Percentiles rank a stretch among this genome's conserved stretches.
These are phyloP conservation scores for Drosophila pseudoananassae DNA, from an alignment of 1,140 invertebrate genomes.

Conservation along the genomic window DNA sequence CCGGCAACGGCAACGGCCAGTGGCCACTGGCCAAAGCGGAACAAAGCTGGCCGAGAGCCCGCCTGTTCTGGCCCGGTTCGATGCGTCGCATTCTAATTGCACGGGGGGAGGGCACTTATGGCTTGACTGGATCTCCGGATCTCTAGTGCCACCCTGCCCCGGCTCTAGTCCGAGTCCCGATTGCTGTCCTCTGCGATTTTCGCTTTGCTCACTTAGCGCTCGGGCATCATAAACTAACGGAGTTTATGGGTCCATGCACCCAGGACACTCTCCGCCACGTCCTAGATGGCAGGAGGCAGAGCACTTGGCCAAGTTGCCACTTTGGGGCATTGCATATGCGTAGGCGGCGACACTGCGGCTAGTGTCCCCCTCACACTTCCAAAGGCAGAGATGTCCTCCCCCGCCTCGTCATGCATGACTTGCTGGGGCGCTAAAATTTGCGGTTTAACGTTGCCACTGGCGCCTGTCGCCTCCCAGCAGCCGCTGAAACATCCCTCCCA, in stretches of 20 bases:
- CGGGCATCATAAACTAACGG: slow-evolving; percentile 75
- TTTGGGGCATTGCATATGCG: slow-evolving; percentile 78
- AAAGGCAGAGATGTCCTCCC: slow-evolving; percentile 2
- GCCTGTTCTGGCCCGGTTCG: slow-evolving; percentile 49
- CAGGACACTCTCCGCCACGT: slow-evolving; percentile 6
- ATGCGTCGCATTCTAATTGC: slow-evolving; percentile 79
- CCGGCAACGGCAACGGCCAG: neutral
- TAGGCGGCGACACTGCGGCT: slow-evolving; percentile 69
- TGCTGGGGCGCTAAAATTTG: slow-evolving; percentile 78
- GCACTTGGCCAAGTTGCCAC: slow-evolving; percentile 69
- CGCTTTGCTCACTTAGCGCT: slow-evolving; percentile 64
- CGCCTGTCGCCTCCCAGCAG: slow-evolving; percentile 49
- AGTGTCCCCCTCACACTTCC: slow-evolving; percentile 18
- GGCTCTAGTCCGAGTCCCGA: slow-evolving; percentile 5
- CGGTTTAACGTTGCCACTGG: slow-evolving; percentile 75
- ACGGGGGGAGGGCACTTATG: slow-evolving; percentile 62
- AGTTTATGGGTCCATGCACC: slow-evolving; percentile 79
- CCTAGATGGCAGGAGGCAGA: slow-evolving; percentile 10
- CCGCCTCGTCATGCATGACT: slow-evolving; percentile 62
- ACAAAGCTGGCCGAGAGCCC: slow-evolving; percentile 9
- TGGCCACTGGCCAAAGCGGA: slow-evolving; percentile 53
- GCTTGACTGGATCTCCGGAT: slow-evolving; percentile 64
- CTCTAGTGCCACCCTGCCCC: slow-evolving; percentile 1
- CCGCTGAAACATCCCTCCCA: slow-evolving; percentile 34
- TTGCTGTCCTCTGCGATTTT: slow-evolving; percentile 43